Base-by-base conservation (phyloP, 1,140 invertebrate species). In the Drosophila melanica region DNA sequence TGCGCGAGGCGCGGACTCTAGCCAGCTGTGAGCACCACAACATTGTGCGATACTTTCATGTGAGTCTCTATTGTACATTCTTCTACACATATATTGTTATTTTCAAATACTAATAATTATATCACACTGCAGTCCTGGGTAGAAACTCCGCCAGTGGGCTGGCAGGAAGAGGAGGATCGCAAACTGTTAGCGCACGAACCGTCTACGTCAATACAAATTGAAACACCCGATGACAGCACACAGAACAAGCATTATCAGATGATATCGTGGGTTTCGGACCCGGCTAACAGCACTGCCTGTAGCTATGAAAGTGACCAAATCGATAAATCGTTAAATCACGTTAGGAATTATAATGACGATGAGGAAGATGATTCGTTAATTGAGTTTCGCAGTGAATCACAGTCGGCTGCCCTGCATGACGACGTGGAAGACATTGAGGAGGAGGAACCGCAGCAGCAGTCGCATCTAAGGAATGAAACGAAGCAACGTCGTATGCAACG, bases 11-110 rank as follows among this genome's bases (percentile, higher is more conserved):
- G 0, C 96, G 96, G 82, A 98, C 98, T 0, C 92, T 99, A 11
- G 98, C 98, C 5, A 98, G 97, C 92, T 93, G 99, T 50, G 98
- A 99, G 71, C 98, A 99, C 93, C 94, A 95, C 39, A 96, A 98
- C 90, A 99, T 99, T 77, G 98, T 99, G 10, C 93, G 98, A 11
- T 99, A 98, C 91, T 99, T 98, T 91, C 90, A 91, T 59, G 90
- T 91, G 42, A 81, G 90, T 79, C 10, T 11, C 4, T 10, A 4
- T 62, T 23, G 20, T 23, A 23, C 20, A 20, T 20, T 20, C 20
- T 20, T 20, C 20, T 3, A 20, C 20, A 20, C 1, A 20, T 23
- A 23, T 23, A 23, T 3, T 3, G 20, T 23, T 23, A 23, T 23
- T 3, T 23, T 3, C 20, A 23, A 23, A 23, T 23, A 23, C 4